Evolutionary conservation across 2,797 vertebrate genomes (phyloP), one percentile per base, ranked within the genome.

Genomic region (Babyrousa celebensis): DNA sequence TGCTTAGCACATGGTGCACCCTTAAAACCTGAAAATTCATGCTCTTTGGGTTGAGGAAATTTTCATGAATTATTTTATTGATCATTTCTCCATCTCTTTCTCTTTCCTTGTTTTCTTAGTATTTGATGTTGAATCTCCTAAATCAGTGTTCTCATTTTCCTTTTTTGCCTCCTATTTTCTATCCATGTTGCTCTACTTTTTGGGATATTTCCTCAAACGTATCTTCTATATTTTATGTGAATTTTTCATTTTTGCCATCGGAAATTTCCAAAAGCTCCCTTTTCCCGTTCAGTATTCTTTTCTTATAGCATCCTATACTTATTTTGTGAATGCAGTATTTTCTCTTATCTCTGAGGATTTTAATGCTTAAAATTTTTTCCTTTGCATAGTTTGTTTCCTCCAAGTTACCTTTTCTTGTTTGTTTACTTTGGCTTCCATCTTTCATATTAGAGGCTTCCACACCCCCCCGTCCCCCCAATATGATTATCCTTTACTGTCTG

Each of bases 211-310:
- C 3, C n/a, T 70, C 40, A 72, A 68, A 68, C 75, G 23, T 80
- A 83, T 60, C 62, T 90, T 52, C 36, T 62, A 40, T 52, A 27
- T 77, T 93, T 82, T 65, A 48, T 88, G 36, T 60, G 21, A 36
- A 15, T 27, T 95, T 89, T 78, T 91, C 21, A 67, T 43, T 91
- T 93, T 91, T 91, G 21, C 83, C 67, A 54, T 84, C 25, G 67
- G 25, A 91, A 79, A 88, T 84, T 83, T 72, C 12, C 40, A 43
- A 77, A 89, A 71, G 52, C 52, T 84, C 56, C 65, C 83, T 79
- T 32, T 87, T 72, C n/a, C 65, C 52, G 20, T 84, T 67, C 18
- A 78, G 5, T 75, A 20, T 65, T 91, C 15, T 83, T 88, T 88
- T 78, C 11, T 58, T 84, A 65, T 40, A 65, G 20, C 25, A 88